Base-by-base conservation (phyloP, 2,797 vertebrate species). In the Siniperca obscura region DNA sequence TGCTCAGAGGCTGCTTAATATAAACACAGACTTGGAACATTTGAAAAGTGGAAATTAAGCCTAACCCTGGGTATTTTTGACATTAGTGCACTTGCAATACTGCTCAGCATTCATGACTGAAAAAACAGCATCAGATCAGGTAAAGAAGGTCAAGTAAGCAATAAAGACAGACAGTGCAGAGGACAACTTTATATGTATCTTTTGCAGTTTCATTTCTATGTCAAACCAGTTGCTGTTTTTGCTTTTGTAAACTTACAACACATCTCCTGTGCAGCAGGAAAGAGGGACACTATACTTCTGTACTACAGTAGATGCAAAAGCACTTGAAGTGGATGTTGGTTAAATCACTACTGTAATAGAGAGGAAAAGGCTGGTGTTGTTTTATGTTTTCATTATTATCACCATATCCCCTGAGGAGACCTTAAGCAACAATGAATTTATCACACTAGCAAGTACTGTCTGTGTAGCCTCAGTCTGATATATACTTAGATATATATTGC, bases 391-490 rank as follows among this genome's bases (percentile, higher is more conserved):
- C 2, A 30, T 30, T 30, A 30, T 30, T 30, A 30, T 30, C 27
- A 30, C 27, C 27, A 30, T 30, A 30, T 30, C 27, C 27, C 27
- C 27, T 30, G 27, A 30, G 27, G 27, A 30, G 27, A 30, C 27
- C 27, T 30, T 30, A 30, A 30, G 27, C 17, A 80, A 65, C 27
- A 66, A 22, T 79, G 9, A 65, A 74, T 86, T 78, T 60, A 61
- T 53, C 48, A 65, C 64, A 46, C 14, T 73, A 46, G 69, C 30
- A 67, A 64, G 59, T 38, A 52, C 16, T 42, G 46, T 13, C 57
- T 77, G 27, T 60, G 42, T 30, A 56, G 27, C 40, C 10, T 55
- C 21, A 55, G 19, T 44, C 53, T 66, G 74, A 59, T 17, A 3
- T 34, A 11, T 12, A 13, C 14, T 12, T 66, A 30, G 3, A 30